Evolutionary conservation across 2,888 invertebrate species (phyloP).

Genomic region (Meta bourneti): DNA sequence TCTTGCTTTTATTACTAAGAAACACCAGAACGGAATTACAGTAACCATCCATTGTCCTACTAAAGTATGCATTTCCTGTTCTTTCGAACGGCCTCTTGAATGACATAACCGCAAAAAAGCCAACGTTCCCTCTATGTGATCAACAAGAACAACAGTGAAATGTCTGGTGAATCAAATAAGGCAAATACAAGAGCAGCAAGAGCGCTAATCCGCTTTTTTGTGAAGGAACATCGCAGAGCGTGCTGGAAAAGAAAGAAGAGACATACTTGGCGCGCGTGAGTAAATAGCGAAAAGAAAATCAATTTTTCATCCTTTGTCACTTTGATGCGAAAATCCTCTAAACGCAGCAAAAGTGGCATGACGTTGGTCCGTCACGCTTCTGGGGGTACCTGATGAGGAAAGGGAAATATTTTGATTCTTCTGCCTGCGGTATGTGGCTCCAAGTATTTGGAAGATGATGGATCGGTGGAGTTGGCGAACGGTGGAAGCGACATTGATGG

Average conservation of each 20-base stretch:
- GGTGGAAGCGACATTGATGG: background rate
- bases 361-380: slow-evolving; percentile 32
- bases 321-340: slow-evolving; percentile 49
- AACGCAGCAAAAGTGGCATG: slow-evolving; percentile 8
- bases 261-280: background rate
- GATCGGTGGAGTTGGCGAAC: background rate
- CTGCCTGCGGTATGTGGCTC: background rate
- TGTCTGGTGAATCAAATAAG: background rate
- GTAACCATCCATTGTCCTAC: background rate
- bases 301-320: slow-evolving; percentile 54
- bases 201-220: no score
- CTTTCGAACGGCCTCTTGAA: background rate
- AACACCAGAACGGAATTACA: background rate
- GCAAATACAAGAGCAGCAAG: background rate
- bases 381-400: slow-evolving; percentile 10
- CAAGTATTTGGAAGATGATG: background rate
- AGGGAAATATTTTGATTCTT: slow-evolving; percentile 30
- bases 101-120: background rate
- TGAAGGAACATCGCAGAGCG: no score
- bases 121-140: background rate
- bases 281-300: slow-evolving; percentile 20
- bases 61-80: background rate
- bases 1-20: background rate
- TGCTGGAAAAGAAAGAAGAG: no score
- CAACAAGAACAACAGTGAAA: no score